Percentiles rank a stretch among this genome's conserved stretches.
Evolutionary conservation across 2,888 invertebrate genomes (phyloP).

Genomic region (Ormia ochracea): DNA sequence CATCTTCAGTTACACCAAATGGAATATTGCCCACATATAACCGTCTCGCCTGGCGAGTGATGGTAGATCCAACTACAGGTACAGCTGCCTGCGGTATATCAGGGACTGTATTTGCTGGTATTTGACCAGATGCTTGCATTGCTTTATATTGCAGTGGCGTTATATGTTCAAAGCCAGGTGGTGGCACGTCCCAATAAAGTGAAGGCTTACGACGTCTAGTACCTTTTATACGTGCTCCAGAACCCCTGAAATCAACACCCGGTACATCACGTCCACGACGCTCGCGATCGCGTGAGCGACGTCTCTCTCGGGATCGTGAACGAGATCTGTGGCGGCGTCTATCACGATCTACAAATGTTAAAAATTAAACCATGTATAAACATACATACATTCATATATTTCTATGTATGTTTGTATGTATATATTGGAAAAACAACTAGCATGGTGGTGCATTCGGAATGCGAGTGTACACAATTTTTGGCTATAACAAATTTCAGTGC

Average conservation of each 20-base stretch:
- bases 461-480: conserved; percentile 44
- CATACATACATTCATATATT: too few species aligned
- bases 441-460: conserved; percentile 9
- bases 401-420: neutral
- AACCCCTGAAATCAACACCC: conserved; percentile 56
- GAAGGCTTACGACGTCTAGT: conserved; percentile 91
- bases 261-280: conserved; percentile 61
- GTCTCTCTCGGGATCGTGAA: conserved; percentile 78
- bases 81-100: conserved; percentile 96
- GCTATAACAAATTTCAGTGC: neutral
- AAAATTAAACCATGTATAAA: neutral
- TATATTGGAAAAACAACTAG: neutral
- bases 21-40: conserved; percentile 99
- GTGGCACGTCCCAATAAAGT: conserved; percentile 99
- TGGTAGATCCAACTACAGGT: conserved; percentile 97
- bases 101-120: conserved; percentile 94
- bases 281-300: conserved; percentile 76
- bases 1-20: conserved; percentile 98
- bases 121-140: conserved; percentile 94
- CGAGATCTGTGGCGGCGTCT: conserved; percentile 66
- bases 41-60: conserved; percentile 93
- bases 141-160: conserved; percentile 95
- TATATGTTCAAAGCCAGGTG: conserved; percentile 98
- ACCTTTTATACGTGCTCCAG: conserved; percentile 65
- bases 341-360: conserved; percentile 64